Base-by-base conservation (phyloP, 2,113 vertebrate genomes). In the Neopipo cinnamomea region DNA sequence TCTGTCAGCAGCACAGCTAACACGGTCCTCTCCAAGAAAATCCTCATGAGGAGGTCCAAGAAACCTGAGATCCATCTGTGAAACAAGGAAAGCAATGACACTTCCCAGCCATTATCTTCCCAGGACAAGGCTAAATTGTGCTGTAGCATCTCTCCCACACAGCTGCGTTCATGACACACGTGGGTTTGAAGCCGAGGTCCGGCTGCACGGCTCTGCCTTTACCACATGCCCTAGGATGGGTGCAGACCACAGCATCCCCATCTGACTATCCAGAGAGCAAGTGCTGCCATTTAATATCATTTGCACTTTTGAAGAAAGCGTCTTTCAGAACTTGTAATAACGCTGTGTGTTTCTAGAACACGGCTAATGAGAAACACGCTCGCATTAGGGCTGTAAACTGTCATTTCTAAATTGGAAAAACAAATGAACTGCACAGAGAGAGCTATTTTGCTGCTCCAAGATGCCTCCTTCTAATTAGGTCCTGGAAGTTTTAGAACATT, bases 391-490 rank as follows among this genome's bases (percentile, higher is more conserved):
- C 88, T 96, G 83, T 21, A 75, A 95, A 86, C 72, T 93, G 94
- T 93, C 82, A 81, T 59, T 91, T 84, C 94, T 84, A 67, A 96
- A 94, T 52, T 83, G 68, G 65, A 90, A 74, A 86, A 86, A 81
- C 83, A 94, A 95, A 93, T 62, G 66, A 93, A 67, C 68, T 81
- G 65, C 79, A 68, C 68, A 92, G 56, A 89, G 33, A 87, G 31
- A 74, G 53, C 86, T 89, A 78, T 13, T 85, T 82, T 77, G 70
- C 72, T 92, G 42, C 82, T 88, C 47, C 37, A 59, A 52, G 44
- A 91, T 61, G 75, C 7, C 21, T 65, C 79, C 75, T 93, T 17
- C 86, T 87, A 91, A 91, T 80, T 55, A 93, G 68, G 44, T 47
- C 76, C 65, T 91, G 15, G 21, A 77, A 80, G 72, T 77, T 80